Evolutionary conservation across 1,140 invertebrate species (phyloP), one percentile per base, ranked within the genome.

Genomic region (Coelopa frigida): DNA sequence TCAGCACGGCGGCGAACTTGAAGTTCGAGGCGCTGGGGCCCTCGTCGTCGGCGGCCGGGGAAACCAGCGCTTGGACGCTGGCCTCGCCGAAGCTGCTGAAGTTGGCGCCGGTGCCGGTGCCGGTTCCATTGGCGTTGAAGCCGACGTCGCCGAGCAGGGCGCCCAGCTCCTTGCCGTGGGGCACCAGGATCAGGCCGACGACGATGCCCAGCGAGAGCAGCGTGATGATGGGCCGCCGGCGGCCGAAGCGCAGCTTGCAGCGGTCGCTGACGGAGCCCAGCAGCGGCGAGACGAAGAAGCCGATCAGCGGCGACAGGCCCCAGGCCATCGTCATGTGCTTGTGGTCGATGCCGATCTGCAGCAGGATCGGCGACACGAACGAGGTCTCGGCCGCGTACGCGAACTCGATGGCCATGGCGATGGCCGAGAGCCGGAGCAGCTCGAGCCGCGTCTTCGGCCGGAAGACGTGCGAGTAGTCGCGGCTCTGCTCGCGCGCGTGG

Each of bases 361-460:
- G 72, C 1, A 91, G 70, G 2, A 85, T 87, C 2, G 88, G 87
- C 10, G 84, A 89, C 0, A 90, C 87, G 59, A 91, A 90, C 2
- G 87, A 87, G 1, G 88, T 92, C 68, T 91, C 88, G 0, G 88
- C 87, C 0, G 87, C 84, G 56, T 92, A 92, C 12, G 86, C 87
- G 62, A 91, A 86, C 65, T 91, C 88, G 11, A 91, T 89, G 3
- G 87, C 87, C 79, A 88, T 87, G 2, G 90, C 85, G 1, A 85
- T 85, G 1, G 84, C 81, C 3, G 85, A 86, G 1, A 91, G 71
- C 0, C 82, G 72, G 1, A 88, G 74, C 44, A 91, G 61, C 61
- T 91, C 85, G 11, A 73, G 64, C 5, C 80, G 65, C 0, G 78
- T 80, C 63, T 89, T 90, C 39, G 68, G 67, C 44, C 74, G 69